These are phyloP conservation scores for Cardinalis cardinalis DNA, from an alignment of 2,113 vertebrate genomes.

Conservation along the genomic window DNA sequence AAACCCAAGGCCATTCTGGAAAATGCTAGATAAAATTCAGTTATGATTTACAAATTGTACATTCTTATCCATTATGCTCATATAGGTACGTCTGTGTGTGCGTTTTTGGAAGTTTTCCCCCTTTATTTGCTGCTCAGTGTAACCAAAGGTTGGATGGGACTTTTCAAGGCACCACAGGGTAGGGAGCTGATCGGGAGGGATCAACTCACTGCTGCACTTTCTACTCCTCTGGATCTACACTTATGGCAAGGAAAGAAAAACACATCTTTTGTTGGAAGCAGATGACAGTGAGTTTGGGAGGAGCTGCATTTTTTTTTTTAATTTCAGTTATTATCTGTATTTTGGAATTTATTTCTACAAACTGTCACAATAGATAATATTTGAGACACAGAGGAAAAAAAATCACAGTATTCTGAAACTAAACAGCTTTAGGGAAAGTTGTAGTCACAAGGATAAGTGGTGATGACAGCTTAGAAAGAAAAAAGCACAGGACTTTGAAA, in stretches of 20 bases:
- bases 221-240: neutral
- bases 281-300: neutral
- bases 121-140: neutral
- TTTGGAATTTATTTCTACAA: neutral
- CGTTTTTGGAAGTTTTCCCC: neutral
- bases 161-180: rapidly evolving
- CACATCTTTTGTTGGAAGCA: neutral
- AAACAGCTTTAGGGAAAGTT: neutral
- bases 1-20: neutral
- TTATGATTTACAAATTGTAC: neutral
- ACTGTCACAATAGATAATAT: neutral
- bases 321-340: neutral
- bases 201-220: neutral
- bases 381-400: neutral
- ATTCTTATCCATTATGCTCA: neutral
- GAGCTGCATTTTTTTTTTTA: neutral
- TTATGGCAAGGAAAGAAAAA: neutral
- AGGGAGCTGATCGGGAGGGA: neutral
- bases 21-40: neutral
- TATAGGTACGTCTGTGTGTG: neutral
- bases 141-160: neutral
- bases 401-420: neutral
- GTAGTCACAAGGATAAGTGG: neutral
- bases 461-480: neutral
- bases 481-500: neutral